These are phyloP conservation scores for Pseudorasbora parva DNA, from an alignment of 2,113 vertebrate species.

Conservation along the genomic window DNA sequence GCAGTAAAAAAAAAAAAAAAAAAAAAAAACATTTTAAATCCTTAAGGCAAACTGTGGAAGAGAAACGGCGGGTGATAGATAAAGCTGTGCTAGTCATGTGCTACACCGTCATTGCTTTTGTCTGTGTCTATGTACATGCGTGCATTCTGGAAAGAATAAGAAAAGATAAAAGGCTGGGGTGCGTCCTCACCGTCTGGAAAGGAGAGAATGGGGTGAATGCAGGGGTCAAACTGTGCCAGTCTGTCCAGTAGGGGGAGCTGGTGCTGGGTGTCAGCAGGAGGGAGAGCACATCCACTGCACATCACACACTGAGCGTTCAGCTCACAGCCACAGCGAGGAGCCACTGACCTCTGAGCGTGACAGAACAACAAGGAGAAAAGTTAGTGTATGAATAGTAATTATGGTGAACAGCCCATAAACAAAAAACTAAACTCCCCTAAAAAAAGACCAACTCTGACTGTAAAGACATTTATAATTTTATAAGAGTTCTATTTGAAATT, in stretches of 20 bases:
- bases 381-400: background rate
- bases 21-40: background rate
- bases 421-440: background rate
- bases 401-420: no score
- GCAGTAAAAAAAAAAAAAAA: background rate
- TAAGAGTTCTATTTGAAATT: no score
- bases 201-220: conserved; percentile 85
- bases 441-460: background rate
- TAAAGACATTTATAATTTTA: no score
- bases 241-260: conserved; percentile 84
- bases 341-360: conserved; percentile 71
- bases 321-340: conserved; percentile 75
- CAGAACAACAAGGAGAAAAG: background rate
- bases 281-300: conserved; percentile 67
- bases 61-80: background rate
- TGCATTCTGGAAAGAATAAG: background rate
- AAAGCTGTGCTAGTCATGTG: background rate
- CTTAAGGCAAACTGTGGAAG: background rate
- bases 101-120: background rate
- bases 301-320: conserved; percentile 81
- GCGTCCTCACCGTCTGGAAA: conserved; percentile 83
- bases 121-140: background rate
- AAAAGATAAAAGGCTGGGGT: background rate
- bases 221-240: conserved; percentile 83
- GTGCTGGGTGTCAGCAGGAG: conserved; percentile 74